Percentiles rank a stretch among this genome's conserved stretches.
Conservation (phyloP, 2,888 invertebrate species). For the Holacanthella duospinosa region DNA sequence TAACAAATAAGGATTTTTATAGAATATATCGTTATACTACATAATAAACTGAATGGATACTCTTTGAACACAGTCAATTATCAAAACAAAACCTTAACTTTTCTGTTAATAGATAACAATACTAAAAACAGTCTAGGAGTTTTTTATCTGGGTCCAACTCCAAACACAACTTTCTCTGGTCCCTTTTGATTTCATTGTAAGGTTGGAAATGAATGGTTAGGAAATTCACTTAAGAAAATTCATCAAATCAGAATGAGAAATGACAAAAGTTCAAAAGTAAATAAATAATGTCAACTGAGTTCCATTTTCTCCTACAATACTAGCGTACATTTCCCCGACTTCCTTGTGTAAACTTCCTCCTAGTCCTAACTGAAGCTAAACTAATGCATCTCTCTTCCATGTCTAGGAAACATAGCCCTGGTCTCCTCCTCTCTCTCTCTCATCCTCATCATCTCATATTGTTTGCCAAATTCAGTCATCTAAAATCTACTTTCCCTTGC, state of each 20-base stretch:
- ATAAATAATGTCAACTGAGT: not conserved
- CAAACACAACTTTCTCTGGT: too few species aligned
- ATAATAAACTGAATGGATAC: too few species aligned
- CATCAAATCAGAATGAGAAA: not conserved
- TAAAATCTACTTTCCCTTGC: not conserved
- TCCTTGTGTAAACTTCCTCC: conserved; percentile 3
- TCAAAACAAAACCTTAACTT: too few species aligned
- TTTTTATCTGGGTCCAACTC: too few species aligned
- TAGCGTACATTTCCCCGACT: not conserved
- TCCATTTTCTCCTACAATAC: not conserved
- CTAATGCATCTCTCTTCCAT: not conserved
- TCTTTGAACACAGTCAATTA: too few species aligned
- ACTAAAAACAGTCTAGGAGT: too few species aligned
- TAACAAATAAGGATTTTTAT: too few species aligned
- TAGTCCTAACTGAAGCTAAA: not conserved
- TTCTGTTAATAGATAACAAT: too few species aligned
- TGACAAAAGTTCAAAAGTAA: conserved; percentile 4
- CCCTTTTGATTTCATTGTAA: too few species aligned
- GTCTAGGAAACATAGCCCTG: not conserved
- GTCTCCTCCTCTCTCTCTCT: not conserved
- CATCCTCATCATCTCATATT: conserved; percentile 2
- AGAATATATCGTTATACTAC: too few species aligned
- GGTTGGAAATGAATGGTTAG: too few species aligned
- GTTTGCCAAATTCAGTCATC: conserved; percentile 3
- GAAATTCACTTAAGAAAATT: conserved; percentile 4